Evolutionary conservation across 2,797 vertebrate species (phyloP), one percentile per base, ranked within the genome.

Genomic region (Sciaenops ocellatus): DNA sequence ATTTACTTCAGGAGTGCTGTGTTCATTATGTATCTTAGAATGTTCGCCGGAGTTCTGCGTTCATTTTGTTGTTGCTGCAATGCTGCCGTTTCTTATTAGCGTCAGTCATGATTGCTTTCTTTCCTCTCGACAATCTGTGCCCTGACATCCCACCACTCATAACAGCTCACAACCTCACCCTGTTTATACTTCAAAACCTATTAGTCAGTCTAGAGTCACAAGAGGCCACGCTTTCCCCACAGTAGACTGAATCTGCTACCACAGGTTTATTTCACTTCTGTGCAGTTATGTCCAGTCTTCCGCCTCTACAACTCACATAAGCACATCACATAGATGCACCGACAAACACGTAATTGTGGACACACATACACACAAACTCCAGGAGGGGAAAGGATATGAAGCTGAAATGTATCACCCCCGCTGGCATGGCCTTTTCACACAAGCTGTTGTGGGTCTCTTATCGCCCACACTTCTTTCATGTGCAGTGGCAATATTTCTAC

Each of bases 121-220:
- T 85, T 76, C 73, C 67, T 78, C 73, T 75, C 47, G 51, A 87
- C 85, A 87, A 74, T 79, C 79, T 75, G 75, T 80, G 87, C 76
- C 78, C 76, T 76, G 71, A 79, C 85, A 89, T 85, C 82, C 83
- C 79, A 84, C 72, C 73, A 73, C 78, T 87, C 78, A 82, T 52
- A 79, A 73, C 38, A 48, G 76, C 85, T 89, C 88, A 81, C 81
- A 92, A 84, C 82, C 87, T 77, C 16, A 61, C 70, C 62, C 78
- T 73, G 91, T 85, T 73, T 80, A 81, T 82, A 80, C 85, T 87
- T 91, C 87, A 88, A 85, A 93, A 89, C 87, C 90, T 91, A 90
- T 91, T 93, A 90, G 80, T 73, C 80, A 75, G 77, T 77, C 78
- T 73, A 13, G 77, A 81, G 83, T 89, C 91, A 80, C 80, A 73